Percentiles rank a stretch among this genome's conserved stretches.
Conservation (phyloP, 2,888 invertebrate species). For the Caenorhabditis virilis region DNA sequence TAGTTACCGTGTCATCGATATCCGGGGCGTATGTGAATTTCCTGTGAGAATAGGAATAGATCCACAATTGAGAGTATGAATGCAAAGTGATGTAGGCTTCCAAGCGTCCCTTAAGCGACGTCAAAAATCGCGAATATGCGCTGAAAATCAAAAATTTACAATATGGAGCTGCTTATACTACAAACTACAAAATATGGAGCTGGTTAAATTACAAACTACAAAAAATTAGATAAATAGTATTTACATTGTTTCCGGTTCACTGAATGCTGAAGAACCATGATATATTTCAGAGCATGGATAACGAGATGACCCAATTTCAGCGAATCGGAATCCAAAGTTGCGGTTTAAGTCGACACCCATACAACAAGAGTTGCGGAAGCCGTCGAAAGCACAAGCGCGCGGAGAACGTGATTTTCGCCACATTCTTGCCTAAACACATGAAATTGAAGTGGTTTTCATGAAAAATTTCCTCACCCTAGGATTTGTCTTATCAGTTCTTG, state of each 20-base stretch:
- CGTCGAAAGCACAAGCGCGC: conserved; percentile 53
- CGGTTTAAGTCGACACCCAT: conserved; percentile 65
- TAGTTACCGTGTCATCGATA: conserved; percentile 60
- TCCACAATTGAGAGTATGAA: conserved; percentile 66
- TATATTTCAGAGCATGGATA: conserved; percentile 67
- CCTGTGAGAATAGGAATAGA: conserved; percentile 66
- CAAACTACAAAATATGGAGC: no score
- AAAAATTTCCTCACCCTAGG: conserved; percentile 45
- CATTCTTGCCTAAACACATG: conserved; percentile 52
- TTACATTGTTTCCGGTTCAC: conserved; percentile 64
- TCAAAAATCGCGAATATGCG: conserved; percentile 58
- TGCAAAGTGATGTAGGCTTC: conserved; percentile 66
- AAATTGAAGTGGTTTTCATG: not conserved
- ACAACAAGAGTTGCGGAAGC: conserved; percentile 57
- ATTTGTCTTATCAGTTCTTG: conserved; percentile 60
- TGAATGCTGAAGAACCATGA: conserved; percentile 64
- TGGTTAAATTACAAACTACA: not conserved
- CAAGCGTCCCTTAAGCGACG: conserved; percentile 50
- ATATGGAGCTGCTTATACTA: no score
- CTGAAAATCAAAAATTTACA: conserved; percentile 29
- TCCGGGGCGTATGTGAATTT: conserved; percentile 62
- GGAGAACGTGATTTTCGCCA: conserved; percentile 64
- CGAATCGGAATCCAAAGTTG: conserved; percentile 66
- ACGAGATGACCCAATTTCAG: conserved; percentile 62
- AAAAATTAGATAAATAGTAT: not conserved